Conservation (phyloP, 1,140 invertebrate genomes). For the Pectinophora gossypiella region DNA sequence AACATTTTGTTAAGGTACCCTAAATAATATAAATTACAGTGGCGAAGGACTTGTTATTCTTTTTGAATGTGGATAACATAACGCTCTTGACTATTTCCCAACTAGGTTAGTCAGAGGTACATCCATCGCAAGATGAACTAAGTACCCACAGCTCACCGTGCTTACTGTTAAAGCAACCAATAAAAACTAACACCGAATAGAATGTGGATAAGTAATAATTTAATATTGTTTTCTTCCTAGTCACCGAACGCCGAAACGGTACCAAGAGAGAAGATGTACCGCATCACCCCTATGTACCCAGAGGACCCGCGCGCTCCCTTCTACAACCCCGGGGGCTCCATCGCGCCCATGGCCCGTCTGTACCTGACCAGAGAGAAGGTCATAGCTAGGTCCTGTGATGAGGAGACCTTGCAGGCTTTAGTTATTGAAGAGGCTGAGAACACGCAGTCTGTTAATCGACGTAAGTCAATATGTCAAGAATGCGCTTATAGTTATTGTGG, state of each 20-base stretch:
- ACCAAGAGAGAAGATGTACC: slow-evolving; percentile 91
- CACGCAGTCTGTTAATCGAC: slow-evolving; percentile 81
- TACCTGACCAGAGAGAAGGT: slow-evolving; percentile 84
- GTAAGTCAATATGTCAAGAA: no score
- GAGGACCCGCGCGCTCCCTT: slow-evolving; percentile 94
- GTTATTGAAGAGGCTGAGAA: slow-evolving; percentile 82
- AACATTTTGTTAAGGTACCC: no score
- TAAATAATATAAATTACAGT: no score
- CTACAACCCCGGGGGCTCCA: slow-evolving; percentile 85
- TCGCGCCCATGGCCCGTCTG: slow-evolving; percentile 88
- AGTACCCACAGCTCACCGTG: no score
- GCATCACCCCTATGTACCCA: slow-evolving; percentile 91
- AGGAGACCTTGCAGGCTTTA: slow-evolving; percentile 78
- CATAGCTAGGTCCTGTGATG: slow-evolving; percentile 83
- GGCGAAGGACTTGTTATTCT: no score
- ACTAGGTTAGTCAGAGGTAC: no score
- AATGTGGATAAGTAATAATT: background rate
- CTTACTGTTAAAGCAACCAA: background rate
- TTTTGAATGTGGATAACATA: no score
- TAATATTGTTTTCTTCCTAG: slow-evolving; percentile 62
- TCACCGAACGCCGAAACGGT: slow-evolving; percentile 90
- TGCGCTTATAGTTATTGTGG: no score
- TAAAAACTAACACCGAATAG: background rate
- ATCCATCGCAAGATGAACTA: no score
- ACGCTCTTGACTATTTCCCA: no score